Evolutionary conservation across 2,888 invertebrate genomes (phyloP), one percentile per base, ranked within the genome.

Genomic region (Brenthis hecate): DNA sequence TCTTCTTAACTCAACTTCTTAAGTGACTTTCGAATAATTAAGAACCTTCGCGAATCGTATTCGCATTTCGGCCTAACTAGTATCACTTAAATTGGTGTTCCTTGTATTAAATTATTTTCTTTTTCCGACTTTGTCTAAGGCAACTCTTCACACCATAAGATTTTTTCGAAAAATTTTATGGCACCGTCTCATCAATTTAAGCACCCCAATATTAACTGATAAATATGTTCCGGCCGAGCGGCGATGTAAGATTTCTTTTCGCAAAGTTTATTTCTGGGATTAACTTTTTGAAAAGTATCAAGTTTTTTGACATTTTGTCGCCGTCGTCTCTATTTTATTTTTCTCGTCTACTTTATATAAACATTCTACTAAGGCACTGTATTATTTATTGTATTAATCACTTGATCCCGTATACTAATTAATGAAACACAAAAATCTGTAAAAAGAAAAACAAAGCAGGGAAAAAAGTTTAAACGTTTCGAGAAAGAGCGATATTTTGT

Each of bases 231-330:
- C 88, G 86, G 76, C 88, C 87, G 65, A 88, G 82, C 64, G 89
- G 89, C 72, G 88, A 87, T 65, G 89, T 92, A 72, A 91, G 87
- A 81, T 91, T 92, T 83, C 92, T 87, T 83, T 92, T 92, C 53
- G 91, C 85, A 76, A 92, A 92, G 78, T 92, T 92, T 72, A 92
- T 80, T 85, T 92, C 92, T 66, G 88, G 87, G 82, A 92, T 92
- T 85, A 92, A 79, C 84, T 92, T 92, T 87, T 91, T 92, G 83
- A 89, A 92, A 78, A 87, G 89, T 74, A 88, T 84, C 83, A 86
- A 86, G 80, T 91, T 88, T 86, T 88, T 89, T 91, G 90, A 89
- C 92, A 92, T 92, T 92, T 92, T 92, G 92, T 89, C 84, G 90
- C 91, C 88, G 91, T 91, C 80, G 71, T 75, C 85, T 84, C 70